A percentile compares a stretch with the other conserved stretches of the same genome.
These are phyloP conservation scores for Bombus soroeensis DNA, from an alignment of 1,140 invertebrate genomes.

Conservation along the genomic window DNA sequence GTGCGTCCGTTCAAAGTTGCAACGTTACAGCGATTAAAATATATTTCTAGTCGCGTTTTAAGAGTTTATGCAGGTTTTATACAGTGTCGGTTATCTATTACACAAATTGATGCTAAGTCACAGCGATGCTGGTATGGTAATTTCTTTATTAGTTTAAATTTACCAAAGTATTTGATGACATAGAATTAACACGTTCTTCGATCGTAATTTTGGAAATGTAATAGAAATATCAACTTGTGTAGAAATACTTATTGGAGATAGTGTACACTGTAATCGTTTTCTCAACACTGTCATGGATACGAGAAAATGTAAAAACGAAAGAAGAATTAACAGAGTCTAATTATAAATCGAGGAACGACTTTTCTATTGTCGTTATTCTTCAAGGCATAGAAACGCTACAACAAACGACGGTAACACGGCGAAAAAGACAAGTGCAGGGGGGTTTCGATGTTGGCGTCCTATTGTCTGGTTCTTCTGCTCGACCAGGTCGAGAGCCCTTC, in stretches of 20 bases:
- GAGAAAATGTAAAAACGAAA: not conserved
- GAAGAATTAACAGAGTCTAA: not conserved
- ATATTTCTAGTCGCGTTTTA: too few species aligned
- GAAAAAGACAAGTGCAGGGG: slow-evolving; percentile 39
- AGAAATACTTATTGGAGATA: not conserved
- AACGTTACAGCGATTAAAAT: too few species aligned
- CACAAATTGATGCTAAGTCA: too few species aligned
- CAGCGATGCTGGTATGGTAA: too few species aligned
- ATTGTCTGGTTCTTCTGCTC: slow-evolving; percentile 74
- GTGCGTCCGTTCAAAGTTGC: too few species aligned
- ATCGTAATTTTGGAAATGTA: too few species aligned
- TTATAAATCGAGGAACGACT: not conserved
- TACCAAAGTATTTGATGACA: not conserved
- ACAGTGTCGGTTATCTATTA: too few species aligned
- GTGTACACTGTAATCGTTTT: not conserved
- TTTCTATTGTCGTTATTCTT: not conserved
- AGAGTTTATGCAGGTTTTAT: too few species aligned
- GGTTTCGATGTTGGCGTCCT: slow-evolving; percentile 70
- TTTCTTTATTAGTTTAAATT: too few species aligned
- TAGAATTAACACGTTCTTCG: not conserved
- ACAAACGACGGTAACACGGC: slow-evolving; percentile 1
- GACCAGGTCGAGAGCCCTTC: slow-evolving; percentile 35
- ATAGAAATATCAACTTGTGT: not conserved
- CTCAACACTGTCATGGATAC: not conserved
- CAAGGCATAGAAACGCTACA: not conserved